Evolutionary conservation across 2,113 vertebrate species (phyloP).

Genomic region (Conger conger): DNA sequence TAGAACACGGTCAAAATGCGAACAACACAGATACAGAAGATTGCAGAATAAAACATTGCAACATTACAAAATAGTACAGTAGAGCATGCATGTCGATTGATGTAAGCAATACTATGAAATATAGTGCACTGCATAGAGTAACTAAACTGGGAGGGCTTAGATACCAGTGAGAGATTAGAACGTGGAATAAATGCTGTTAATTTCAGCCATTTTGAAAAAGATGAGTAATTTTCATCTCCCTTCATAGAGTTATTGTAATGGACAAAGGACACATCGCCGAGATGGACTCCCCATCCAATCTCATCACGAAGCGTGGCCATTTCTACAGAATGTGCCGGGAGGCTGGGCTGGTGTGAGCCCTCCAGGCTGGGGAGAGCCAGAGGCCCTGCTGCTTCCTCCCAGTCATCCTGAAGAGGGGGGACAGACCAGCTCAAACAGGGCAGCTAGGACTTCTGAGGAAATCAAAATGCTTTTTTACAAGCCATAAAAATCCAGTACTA

Average conservation of each 20-base stretch:
- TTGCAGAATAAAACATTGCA: not conserved
- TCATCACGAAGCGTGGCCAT: conserved; percentile 81
- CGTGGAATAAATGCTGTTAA: not conserved
- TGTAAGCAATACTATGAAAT: too few species aligned
- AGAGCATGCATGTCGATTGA: too few species aligned
- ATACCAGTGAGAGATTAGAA: not conserved
- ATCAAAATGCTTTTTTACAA: conserved; percentile 45
- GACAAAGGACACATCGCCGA: conserved; percentile 83
- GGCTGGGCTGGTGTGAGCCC: conserved; percentile 76
- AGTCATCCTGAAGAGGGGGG: conserved; percentile 35
- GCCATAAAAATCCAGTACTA: conserved; percentile 45
- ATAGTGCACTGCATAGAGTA: too few species aligned
- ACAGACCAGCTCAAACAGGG: conserved; percentile 49
- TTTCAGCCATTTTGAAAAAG: not conserved
- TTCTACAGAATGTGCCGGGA: conserved; percentile 89
- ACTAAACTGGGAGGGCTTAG: not conserved
- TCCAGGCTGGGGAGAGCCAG: not conserved
- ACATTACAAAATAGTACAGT: not conserved
- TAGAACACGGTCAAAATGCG: not conserved
- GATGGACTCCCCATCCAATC: conserved; percentile 79
- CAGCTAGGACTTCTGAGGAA: conserved; percentile 50
- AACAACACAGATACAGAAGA: not conserved
- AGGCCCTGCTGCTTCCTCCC: conserved; percentile 41
- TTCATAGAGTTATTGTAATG: conserved; percentile 88
- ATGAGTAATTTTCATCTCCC: not conserved